phyloP scores from a whole-genome alignment of 2,888 invertebrate species.

The Stomorhina lunata region DNA sequence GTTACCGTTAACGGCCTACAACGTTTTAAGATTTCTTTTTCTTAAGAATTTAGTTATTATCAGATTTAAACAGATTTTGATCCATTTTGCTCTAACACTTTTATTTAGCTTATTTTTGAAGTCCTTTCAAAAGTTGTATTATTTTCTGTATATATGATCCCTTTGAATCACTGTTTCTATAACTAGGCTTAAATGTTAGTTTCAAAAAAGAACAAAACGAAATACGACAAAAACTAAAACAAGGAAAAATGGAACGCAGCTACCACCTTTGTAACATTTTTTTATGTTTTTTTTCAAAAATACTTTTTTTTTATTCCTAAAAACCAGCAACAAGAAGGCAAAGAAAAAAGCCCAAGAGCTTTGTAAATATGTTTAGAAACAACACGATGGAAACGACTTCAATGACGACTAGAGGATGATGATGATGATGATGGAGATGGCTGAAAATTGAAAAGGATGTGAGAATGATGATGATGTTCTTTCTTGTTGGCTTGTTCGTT shows the following conservation, averaged over 20 bases:
- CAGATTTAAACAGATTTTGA: too few relatives aligned
- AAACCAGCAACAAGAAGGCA: conserved; percentile 22
- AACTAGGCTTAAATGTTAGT: conserved; percentile 23
- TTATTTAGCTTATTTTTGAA: too few relatives aligned
- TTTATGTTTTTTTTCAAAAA: conserved; percentile 8
- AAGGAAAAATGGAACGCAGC: conserved; percentile 48
- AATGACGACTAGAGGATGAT: background rate
- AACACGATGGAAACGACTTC: conserved; percentile 49
- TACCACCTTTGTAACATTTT: conserved; percentile 49
- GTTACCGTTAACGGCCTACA: too few relatives aligned
- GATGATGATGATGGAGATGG: conserved; percentile 46
- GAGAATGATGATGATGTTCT: conserved; percentile 46
- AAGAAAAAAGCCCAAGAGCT: background rate
- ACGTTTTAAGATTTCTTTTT: too few relatives aligned
- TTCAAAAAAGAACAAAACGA: conserved; percentile 1
- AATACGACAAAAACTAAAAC: background rate
- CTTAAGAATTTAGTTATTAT: too few relatives aligned
- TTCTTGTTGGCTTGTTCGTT: conserved; percentile 54
- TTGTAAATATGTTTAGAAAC: conserved; percentile 43
- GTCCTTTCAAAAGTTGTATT: too few relatives aligned
- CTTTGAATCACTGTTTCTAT: conserved; percentile 11
- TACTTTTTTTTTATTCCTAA: conserved; percentile 3
- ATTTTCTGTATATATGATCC: too few relatives aligned
- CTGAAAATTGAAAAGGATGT: conserved; percentile 54
- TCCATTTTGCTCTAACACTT: too few relatives aligned